Percentiles rank a stretch among this genome's conserved stretches.
These are phyloP conservation scores for Harpagoxenus sublaevis DNA, from an alignment of 2,888 invertebrate genomes.

Conservation along the genomic window DNA sequence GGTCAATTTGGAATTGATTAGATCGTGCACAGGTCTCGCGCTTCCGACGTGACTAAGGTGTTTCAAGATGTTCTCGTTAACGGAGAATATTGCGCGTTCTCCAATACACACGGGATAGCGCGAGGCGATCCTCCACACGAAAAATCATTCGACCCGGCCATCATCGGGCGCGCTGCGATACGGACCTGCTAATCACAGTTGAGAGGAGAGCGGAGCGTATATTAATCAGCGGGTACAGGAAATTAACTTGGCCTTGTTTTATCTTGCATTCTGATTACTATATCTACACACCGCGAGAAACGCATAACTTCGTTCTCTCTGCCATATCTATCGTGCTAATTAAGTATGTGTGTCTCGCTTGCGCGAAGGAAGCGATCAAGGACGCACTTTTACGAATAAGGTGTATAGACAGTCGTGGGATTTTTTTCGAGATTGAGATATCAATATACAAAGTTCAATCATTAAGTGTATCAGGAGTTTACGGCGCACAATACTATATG, in stretches of 20 bases:
- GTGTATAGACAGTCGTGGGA: slow-evolving; percentile 46
- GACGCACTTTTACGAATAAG: slow-evolving; percentile 68
- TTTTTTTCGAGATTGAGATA: slow-evolving; percentile 4
- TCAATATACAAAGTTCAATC: slow-evolving; percentile 9
- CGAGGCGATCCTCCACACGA: neutral
- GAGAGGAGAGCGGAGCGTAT: slow-evolving; percentile 36
- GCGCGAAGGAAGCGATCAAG: slow-evolving; percentile 75
- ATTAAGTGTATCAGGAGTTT: neutral
- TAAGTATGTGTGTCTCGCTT: slow-evolving; percentile 64
- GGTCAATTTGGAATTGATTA: slow-evolving; percentile 24
- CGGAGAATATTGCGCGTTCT: slow-evolving; percentile 1
- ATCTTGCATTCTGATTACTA: slow-evolving; percentile 75
- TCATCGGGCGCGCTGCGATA: slow-evolving; percentile 20
- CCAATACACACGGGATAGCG: neutral
- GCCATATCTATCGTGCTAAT: slow-evolving; percentile 62
- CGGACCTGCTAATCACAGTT: slow-evolving; percentile 45
- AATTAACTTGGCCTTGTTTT: slow-evolving; percentile 76
- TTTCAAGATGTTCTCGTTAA: slow-evolving; percentile 8
- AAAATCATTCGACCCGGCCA: slow-evolving; percentile 37
- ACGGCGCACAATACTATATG: neutral
- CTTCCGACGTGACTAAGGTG: slow-evolving; percentile 12
- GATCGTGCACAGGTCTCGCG: neutral
- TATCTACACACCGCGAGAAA: slow-evolving; percentile 68
- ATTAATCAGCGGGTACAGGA: slow-evolving; percentile 70
- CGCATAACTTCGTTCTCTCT: slow-evolving; percentile 57